Percentiles rank a stretch among this genome's conserved stretches.
Evolutionary conservation across 1,140 invertebrate genomes (phyloP).

Genomic region (Magallana angulata): DNA sequence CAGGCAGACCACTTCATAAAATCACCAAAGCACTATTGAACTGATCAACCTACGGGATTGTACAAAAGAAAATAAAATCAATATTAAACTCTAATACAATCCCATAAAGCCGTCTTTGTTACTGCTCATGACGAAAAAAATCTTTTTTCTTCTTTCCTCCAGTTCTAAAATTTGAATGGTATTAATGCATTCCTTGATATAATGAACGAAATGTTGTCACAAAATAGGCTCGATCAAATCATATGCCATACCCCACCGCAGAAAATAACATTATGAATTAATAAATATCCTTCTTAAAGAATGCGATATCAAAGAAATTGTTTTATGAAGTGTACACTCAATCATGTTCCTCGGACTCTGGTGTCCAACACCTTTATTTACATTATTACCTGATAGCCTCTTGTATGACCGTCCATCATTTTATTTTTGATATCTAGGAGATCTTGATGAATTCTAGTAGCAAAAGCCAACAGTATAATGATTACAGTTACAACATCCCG

Average conservation of each 20-base stretch:
- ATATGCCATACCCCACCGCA: no score
- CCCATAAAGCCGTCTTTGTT: neutral
- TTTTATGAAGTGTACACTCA: no score
- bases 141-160: no score
- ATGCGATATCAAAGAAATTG: no score
- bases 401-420: slow-evolving; percentile 11
- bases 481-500: neutral
- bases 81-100: neutral
- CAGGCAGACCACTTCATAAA: slow-evolving; percentile 9
- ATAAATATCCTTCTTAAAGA: no score
- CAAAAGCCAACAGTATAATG: neutral
- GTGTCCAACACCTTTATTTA: no score
- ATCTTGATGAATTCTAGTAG: neutral
- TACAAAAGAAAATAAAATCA: neutral
- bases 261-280: no score
- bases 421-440: neutral
- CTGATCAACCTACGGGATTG: neutral
- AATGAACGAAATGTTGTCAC: no score
- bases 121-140: neutral
- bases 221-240: no score
- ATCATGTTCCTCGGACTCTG: no score
- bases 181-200: no score
- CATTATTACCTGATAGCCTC: neutral
- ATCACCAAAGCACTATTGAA: neutral
- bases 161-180: no score